Percentiles rank a stretch among this genome's conserved stretches.
phyloP scores from a whole-genome alignment of 1,140 invertebrate genomes.

The Acyrthosiphon pisum region DNA sequence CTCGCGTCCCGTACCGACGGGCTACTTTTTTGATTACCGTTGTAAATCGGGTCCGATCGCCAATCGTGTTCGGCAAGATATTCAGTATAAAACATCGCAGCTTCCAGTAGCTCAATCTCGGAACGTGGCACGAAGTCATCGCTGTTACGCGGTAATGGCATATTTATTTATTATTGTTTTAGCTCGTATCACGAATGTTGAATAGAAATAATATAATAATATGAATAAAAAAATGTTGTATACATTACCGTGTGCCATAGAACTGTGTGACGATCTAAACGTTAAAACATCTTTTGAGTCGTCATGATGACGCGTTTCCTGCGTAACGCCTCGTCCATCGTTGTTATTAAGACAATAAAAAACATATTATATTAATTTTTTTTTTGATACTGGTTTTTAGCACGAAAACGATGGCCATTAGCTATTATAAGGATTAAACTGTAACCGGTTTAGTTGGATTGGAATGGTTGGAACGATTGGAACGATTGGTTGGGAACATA shows the following conservation, averaged over 20 bases:
- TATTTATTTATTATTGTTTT: background rate
- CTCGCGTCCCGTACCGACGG: background rate
- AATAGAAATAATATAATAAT: background rate
- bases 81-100: conserved; percentile 13
- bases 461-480: too few relatives aligned
- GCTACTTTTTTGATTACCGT: background rate
- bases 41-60: background rate
- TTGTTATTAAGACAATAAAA: background rate
- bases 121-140: background rate
- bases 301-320: background rate
- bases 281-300: background rate
- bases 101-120: conserved; percentile 23
- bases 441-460: too few relatives aligned
- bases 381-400: too few relatives aligned
- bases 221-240: background rate
- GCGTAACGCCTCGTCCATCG: background rate
- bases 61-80: background rate
- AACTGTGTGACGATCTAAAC: background rate
- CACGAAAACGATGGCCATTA: too few relatives aligned
- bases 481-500: too few relatives aligned
- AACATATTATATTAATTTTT: background rate
- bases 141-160: background rate
- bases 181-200: too few relatives aligned
- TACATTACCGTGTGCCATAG: background rate
- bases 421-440: too few relatives aligned